Base-by-base conservation (phyloP, 2,113 vertebrate species). In the Paramormyrops kingsleyae region DNA sequence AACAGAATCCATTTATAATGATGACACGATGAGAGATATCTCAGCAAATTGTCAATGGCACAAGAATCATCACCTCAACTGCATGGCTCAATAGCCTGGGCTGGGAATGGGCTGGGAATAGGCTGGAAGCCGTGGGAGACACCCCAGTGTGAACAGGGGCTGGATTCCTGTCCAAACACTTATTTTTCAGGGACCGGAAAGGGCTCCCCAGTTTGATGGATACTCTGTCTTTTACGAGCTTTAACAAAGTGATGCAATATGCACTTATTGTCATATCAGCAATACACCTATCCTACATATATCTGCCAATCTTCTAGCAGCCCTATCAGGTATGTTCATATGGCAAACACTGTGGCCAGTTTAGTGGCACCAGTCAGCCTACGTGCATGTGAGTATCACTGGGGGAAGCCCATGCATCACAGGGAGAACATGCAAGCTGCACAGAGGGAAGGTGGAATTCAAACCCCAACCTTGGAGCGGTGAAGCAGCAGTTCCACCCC, bases 1-100 rank as follows among this genome's bases (percentile, higher is more conserved):
- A 88, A 90, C 80, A 83, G 24, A 80, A 53, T n/a, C 53, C 62
- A 86, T 90, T 87, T 90, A 87, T 90, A 87, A 90, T 70, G 66
- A 24, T 39, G 9, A 83, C 83, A 42, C 35, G 87, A 52, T 83
- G 74, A 62, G 59, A 24, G 66, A 88, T 84, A 90, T 89, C 84
- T 74, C 90, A 24, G 47, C 87, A 87, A 91, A 49, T 62, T 90
- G 83, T 83, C 83, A 87, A 44, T 86, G 89, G 50, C 70, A 52
- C 47, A 84, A 91, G 44, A 77, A 90, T 89, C 50, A 91, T 84
- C 85, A 70, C 87, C 85, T 91, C 31, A 4, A 19, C n/a, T 50
- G 59, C 59, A 46, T 27, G 70, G 91, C 52, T 88, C 62, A 27
- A 87, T 89, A 39, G 39, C 10, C 10, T 21, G 4, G 86, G 2